A percentile compares a stretch with the other conserved stretches of the same genome.
phyloP scores from a whole-genome alignment of 2,113 vertebrate species.

The Rhinoptilus africanus region DNA sequence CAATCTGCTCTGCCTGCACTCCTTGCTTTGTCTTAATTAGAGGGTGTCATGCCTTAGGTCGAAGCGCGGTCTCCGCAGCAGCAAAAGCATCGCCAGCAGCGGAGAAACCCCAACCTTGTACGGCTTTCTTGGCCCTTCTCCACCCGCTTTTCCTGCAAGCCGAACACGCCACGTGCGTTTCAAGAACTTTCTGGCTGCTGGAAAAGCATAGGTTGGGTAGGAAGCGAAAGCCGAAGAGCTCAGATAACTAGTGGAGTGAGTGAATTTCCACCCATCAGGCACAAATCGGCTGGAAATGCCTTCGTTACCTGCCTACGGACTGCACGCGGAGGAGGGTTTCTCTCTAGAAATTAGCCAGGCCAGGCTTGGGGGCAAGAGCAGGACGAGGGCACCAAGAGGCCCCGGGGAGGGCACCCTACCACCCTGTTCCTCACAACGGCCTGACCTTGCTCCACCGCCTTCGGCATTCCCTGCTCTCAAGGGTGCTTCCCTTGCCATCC shows the following conservation, averaged over 20 bases:
- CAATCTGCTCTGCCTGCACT: not conserved
- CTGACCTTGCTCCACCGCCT: not conserved
- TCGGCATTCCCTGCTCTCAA: not conserved
- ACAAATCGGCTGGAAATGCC: not conserved
- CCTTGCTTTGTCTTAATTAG: not conserved
- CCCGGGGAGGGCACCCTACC: too few species aligned
- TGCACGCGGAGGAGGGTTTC: rapidly evolving
- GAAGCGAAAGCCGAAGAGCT: not conserved
- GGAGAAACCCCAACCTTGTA: not conserved
- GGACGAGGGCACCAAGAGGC: not conserved
- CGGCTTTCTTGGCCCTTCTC: not conserved
- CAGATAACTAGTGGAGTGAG: too few species aligned
- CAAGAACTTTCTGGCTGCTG: not conserved
- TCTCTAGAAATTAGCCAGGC: not conserved
- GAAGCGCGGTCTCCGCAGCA: not conserved
- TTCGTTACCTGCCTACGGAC: not conserved
- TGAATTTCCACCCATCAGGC: not conserved
- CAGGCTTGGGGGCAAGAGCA: not conserved
- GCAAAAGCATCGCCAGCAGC: not conserved
- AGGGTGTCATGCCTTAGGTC: not conserved
- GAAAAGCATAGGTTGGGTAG: not conserved
- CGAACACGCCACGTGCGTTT: rapidly evolving
- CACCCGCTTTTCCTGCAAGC: not conserved
- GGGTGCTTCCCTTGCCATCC: rapidly evolving
- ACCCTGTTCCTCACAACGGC: not conserved